These are phyloP conservation scores for Apistogramma diplotaenia DNA, from an alignment of 2,113 vertebrate species.

Conservation along the genomic window DNA sequence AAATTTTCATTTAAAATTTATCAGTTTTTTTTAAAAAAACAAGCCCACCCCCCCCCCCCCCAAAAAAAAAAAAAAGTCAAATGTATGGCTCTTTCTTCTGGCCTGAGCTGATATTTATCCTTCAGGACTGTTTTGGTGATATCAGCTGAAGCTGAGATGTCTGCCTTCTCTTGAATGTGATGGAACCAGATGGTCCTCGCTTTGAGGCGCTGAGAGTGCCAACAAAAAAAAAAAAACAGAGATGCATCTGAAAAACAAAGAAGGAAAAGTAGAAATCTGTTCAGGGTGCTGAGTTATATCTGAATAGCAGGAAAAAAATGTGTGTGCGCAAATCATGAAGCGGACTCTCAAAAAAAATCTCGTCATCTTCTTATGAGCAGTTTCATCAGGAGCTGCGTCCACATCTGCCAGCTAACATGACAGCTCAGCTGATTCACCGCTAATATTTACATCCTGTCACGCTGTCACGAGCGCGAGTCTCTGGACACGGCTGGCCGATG, in stretches of 20 bases:
- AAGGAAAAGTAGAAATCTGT: not conserved
- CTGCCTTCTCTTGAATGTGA: not conserved
- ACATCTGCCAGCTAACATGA: not conserved
- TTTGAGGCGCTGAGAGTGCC: not conserved
- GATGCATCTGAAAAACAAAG: not conserved
- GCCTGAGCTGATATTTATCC: not conserved
- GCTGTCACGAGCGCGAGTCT: not conserved
- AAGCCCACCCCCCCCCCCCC: too few species aligned
- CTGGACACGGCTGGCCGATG: not conserved
- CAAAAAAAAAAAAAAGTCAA: too few species aligned
- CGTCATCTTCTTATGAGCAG: not conserved
- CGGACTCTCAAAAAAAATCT: not conserved
- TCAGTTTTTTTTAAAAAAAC: too few species aligned
- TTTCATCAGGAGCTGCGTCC: not conserved
- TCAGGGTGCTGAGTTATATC: not conserved
- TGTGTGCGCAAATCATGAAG: not conserved
- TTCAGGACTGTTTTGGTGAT: not conserved
- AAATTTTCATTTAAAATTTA: too few species aligned
- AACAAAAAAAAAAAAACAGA: not conserved
- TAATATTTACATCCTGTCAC: not conserved
- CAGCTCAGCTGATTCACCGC: not conserved
- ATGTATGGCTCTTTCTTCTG: not conserved
- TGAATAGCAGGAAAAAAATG: not conserved
- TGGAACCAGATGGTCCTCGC: not conserved
- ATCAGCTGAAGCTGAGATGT: not conserved